These are phyloP conservation scores for Choristoneura rosaceana DNA, from an alignment of 2,888 invertebrate genomes.

Conservation along the genomic window DNA sequence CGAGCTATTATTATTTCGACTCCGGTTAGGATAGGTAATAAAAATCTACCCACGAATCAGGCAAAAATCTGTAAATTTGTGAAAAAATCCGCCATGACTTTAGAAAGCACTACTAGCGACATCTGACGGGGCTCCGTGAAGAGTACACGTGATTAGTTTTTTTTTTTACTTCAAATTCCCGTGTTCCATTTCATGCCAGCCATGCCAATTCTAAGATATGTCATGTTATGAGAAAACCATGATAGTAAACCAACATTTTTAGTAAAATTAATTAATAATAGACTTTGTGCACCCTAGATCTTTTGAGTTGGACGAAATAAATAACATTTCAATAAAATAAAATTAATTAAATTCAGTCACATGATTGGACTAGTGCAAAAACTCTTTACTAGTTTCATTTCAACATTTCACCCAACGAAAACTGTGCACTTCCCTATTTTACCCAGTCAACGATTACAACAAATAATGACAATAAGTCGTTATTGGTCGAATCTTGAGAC, in stretches of 20 bases:
- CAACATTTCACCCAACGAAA: neutral
- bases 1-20: slow-evolving; percentile 71
- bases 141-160: slow-evolving; percentile 77
- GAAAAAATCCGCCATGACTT: slow-evolving; percentile 84
- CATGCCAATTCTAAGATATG: slow-evolving; percentile 58
- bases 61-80: slow-evolving; percentile 76
- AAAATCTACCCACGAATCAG: slow-evolving; percentile 80
- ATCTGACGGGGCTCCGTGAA: slow-evolving; percentile 70
- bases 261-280: neutral
- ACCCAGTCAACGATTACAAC: neutral
- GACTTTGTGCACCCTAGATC: neutral
- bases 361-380: neutral
- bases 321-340: neutral
- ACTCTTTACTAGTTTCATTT: neutral
- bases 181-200: slow-evolving; percentile 75
- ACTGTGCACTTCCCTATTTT: neutral
- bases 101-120: slow-evolving; percentile 75
- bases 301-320: neutral
- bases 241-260: neutral
- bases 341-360: neutral
- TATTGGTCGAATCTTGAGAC: neutral
- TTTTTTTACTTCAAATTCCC: slow-evolving; percentile 67
- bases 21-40: slow-evolving; percentile 64
- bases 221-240: neutral
- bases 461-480: neutral